Base-by-base conservation (phyloP, 1,140 invertebrate species). In the Scylla paramamosain region DNA sequence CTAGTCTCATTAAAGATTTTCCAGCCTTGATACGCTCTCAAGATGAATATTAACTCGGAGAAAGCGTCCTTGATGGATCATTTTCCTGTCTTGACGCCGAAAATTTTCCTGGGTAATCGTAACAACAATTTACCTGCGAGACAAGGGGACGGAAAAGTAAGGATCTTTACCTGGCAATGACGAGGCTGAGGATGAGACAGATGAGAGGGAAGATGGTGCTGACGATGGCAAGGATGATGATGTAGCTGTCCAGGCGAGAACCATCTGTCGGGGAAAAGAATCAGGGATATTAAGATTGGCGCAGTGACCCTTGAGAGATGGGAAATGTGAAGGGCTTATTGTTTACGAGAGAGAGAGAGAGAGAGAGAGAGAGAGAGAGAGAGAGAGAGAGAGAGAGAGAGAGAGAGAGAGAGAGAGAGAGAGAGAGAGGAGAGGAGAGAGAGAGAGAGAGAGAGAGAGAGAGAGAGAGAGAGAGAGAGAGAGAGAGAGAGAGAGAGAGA, bases 171-270 rank as follows among this genome's bases (percentile, higher is more conserved):
- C 93, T 91, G 88, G 93, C 93, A 8, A 94, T 90, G 77, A 94
- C 89, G 93, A 94, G 88, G 14, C 88, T 94, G 67, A 94, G 88
- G 46, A 94, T 91, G 88, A 91, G 84, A 59, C 89, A 94, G 67
- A 91, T 84, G 89, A 94, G 93, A 0, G 93, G 93, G 59, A 94
- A 91, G 39, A 94, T 84, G 31, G 93, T 94, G 45, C 93, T 91
- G 45, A 94, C 93, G 52, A 94, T 67, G 48, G 93, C 93, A 12
- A 94, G 88, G 25, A 94, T 94, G 87, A 94, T 94, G 52, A 94
- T 48, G 93, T 94, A 94, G 28, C 93, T 94, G 67, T 94, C 89
- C 59, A 94, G 67, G n/a, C 67, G 31, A 0, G 67, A 84, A 25
- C 93, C 88, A 39, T 94, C 93, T 91, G 93, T 20, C 4, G 25